Percentiles rank a stretch among this genome's conserved stretches.
Conservation (phyloP, 1,140 invertebrate species). For the Drosophila micromelanica region DNA sequence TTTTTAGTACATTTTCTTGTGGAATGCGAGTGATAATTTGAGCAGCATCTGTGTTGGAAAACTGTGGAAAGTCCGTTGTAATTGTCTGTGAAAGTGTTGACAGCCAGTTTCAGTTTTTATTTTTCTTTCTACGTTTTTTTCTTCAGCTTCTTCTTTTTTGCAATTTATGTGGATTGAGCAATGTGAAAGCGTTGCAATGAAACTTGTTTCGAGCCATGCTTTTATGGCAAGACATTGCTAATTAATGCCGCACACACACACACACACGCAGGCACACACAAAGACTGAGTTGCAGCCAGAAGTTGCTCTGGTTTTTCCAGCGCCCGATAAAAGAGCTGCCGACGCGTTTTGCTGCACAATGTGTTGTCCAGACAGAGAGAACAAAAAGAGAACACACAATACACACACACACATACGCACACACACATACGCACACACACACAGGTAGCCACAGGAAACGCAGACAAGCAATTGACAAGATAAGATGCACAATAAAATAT, state of each 20-base stretch:
- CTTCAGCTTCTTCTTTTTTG: conserved; percentile 30
- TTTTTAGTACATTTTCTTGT: neutral
- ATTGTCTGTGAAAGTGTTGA: conserved; percentile 73
- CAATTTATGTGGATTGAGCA: conserved; percentile 26
- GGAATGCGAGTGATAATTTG: conserved; percentile 26
- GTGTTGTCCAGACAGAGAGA: too few relatives aligned
- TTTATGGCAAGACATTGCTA: conserved; percentile 55
- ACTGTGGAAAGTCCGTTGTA: conserved; percentile 57
- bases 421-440: conserved; percentile 14
- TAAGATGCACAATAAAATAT: conserved; percentile 47
- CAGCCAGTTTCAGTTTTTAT: conserved; percentile 36
- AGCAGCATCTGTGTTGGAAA: conserved; percentile 38
- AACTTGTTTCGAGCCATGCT: conserved; percentile 49
- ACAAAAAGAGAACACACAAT: too few relatives aligned
- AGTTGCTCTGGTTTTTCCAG: conserved; percentile 46
- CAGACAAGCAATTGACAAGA: conserved; percentile 48
- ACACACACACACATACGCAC: neutral
- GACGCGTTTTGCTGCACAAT: conserved; percentile 26
- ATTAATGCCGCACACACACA: conserved; percentile 41
- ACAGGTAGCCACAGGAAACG: conserved; percentile 47
- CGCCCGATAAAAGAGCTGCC: conserved; percentile 19
- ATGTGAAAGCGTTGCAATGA: conserved; percentile 49
- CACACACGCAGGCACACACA: conserved; percentile 6
- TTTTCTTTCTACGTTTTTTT: conserved; percentile 9
- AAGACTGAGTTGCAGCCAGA: conserved; percentile 4